A percentile compares a stretch with the other conserved stretches of the same genome.
Evolutionary conservation across 2,888 invertebrate species (phyloP).

Genomic region (Deroplatys truncata): DNA sequence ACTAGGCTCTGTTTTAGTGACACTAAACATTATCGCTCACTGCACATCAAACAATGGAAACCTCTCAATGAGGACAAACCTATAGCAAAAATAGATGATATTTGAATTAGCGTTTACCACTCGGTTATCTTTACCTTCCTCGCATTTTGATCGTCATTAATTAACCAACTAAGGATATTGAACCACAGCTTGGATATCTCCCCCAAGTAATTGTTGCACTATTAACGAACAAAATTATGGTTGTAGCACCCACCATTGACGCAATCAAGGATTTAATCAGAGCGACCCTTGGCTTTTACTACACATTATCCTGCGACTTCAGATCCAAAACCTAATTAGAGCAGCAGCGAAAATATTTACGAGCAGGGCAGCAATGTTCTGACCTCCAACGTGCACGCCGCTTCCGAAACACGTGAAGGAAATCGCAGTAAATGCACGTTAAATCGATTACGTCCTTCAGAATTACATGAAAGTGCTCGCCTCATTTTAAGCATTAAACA

Average conservation of each 20-base stretch:
- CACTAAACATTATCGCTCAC: too few relatives aligned
- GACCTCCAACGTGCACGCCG: not conserved
- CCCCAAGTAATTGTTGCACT: not conserved
- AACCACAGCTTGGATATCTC: not conserved
- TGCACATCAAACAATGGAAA: too few relatives aligned
- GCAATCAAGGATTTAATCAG: not conserved
- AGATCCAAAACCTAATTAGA: not conserved
- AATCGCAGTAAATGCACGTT: not conserved
- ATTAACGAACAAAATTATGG: not conserved
- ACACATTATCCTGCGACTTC: not conserved
- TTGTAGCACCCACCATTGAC: not conserved
- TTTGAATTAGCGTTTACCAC: too few relatives aligned
- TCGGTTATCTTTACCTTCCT: too few relatives aligned
- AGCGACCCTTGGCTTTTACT: not conserved
- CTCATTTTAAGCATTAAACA: not conserved
- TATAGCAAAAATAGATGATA: too few relatives aligned
- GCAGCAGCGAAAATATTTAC: not conserved
- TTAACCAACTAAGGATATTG: too few relatives aligned
- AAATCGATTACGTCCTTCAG: not conserved
- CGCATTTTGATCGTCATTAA: too few relatives aligned
- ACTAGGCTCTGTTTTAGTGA: too few relatives aligned
- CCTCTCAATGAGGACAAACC: too few relatives aligned
- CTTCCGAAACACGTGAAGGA: not conserved
- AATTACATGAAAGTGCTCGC: not conserved
- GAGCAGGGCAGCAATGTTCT: not conserved